A percentile compares a stretch with the other conserved stretches of the same genome.
These are phyloP conservation scores for Archegozetes longisetosus DNA, from an alignment of 1,140 invertebrate species.

Conservation along the genomic window DNA sequence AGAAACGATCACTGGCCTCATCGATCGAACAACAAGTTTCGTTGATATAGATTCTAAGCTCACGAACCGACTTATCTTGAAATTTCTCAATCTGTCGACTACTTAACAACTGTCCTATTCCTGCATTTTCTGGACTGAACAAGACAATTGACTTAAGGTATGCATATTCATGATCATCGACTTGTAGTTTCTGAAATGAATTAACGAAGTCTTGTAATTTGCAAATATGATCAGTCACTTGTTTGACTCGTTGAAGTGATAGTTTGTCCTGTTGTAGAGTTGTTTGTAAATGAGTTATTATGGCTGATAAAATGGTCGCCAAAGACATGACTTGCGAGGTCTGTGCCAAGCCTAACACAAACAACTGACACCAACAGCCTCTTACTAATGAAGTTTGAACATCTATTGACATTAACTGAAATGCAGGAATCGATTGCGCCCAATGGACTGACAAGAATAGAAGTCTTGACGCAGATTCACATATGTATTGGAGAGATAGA, in stretches of 20 bases:
- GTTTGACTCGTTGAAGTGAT: conserved; percentile 48
- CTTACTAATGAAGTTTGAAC: conserved; percentile 64
- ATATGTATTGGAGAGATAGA: conserved; percentile 73
- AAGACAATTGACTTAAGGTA: conserved; percentile 74
- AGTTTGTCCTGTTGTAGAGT: conserved; percentile 36
- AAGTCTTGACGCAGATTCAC: conserved; percentile 73
- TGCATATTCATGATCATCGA: conserved; percentile 68
- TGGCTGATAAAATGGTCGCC: conserved; percentile 59
- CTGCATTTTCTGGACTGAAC: conserved; percentile 45
- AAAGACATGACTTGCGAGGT: conserved; percentile 62
- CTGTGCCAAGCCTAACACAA: conserved; percentile 77
- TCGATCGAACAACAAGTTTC: conserved; percentile 27
- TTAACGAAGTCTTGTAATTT: conserved; percentile 66
- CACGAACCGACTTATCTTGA: conserved; percentile 54
- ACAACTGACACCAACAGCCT: conserved; percentile 80
- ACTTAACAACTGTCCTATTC: conserved; percentile 4
- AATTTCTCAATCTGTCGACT: conserved; percentile 41
- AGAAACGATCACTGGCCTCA: conserved; percentile 39
- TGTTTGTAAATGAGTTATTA: conserved; percentile 45
- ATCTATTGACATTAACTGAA: conserved; percentile 58
- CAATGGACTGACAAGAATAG: conserved; percentile 77
- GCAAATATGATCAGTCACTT: conserved; percentile 60
- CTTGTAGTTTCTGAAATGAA: conserved; percentile 50
- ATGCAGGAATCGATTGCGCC: conserved; percentile 62
- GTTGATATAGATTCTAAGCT: conserved; percentile 42